phyloP scores from a whole-genome alignment of 1,140 invertebrate genomes.

The Ceratina calcarata region DNA sequence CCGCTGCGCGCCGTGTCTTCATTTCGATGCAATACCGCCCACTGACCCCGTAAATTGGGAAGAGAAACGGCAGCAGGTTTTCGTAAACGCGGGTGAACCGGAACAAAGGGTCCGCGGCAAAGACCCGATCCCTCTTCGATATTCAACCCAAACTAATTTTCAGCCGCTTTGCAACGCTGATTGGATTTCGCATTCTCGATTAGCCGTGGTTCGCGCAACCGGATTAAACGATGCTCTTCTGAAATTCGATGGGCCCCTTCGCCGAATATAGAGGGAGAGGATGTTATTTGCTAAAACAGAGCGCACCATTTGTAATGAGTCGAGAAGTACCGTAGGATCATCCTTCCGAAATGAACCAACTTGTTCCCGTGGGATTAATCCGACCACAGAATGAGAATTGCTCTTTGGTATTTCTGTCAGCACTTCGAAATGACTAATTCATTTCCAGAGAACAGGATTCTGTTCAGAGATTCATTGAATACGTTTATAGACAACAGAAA shows the following conservation, averaged over 20 bases:
- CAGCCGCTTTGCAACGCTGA: conserved; percentile 34
- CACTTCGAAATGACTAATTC: too few relatives aligned
- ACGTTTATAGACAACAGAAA: too few relatives aligned
- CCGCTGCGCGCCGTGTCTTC: neutral
- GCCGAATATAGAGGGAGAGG: too few relatives aligned
- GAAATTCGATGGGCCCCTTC: conserved; percentile 22
- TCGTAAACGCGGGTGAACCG: neutral
- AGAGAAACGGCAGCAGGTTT: neutral
- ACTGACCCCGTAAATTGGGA: neutral
- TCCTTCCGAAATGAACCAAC: neutral
- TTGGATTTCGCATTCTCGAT: conserved; percentile 45
- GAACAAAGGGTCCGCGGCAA: conserved; percentile 1
- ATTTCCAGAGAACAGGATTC: too few relatives aligned
- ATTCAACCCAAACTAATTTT: conserved; percentile 34
- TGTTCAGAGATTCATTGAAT: too few relatives aligned
- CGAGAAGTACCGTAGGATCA: neutral
- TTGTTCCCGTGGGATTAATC: conserved; percentile 3
- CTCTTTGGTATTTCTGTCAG: too few relatives aligned
- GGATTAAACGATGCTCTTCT: conserved; percentile 15
- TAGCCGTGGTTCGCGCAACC: conserved; percentile 1
- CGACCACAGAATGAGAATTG: neutral
- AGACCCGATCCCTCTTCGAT: conserved; percentile 10
- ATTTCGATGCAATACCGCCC: neutral
- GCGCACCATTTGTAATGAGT: neutral
- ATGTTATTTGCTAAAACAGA: neutral